These are phyloP conservation scores for Pseudachorutes palmiensis DNA, from an alignment of 1,140 invertebrate genomes.

Conservation along the genomic window DNA sequence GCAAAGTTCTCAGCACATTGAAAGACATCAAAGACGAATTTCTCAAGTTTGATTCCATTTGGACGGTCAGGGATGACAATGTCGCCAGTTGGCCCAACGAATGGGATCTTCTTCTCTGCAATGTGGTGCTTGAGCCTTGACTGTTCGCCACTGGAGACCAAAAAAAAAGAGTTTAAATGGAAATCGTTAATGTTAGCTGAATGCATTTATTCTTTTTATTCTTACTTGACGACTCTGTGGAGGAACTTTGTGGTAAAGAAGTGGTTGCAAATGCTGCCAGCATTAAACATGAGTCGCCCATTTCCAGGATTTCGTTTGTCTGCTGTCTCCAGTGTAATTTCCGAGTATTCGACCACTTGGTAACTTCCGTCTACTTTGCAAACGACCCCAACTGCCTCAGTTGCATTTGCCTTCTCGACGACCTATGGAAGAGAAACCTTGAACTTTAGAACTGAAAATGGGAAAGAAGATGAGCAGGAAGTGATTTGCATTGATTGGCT, in stretches of 20 bases:
- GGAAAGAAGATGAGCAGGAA: too few relatives aligned
- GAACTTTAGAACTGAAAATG: not conserved
- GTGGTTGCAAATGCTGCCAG: conserved; percentile 98
- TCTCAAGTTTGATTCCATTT: conserved; percentile 95
- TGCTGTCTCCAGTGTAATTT: conserved; percentile 80
- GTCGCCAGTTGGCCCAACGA: conserved; percentile 63
- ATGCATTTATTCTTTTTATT: conserved; percentile 18
- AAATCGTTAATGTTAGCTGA: not conserved
- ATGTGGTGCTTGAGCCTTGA: conserved; percentile 77
- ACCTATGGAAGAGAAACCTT: conserved; percentile 48
- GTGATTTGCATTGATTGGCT: conserved; percentile 6
- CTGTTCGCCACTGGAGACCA: conserved; percentile 50
- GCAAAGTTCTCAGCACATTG: conserved; percentile 83
- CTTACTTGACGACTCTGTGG: conserved; percentile 48
- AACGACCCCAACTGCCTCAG: conserved; percentile 90
- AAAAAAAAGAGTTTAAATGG: not conserved
- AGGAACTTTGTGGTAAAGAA: conserved; percentile 88
- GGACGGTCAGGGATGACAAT: conserved; percentile 65
- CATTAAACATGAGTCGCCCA: conserved; percentile 77
- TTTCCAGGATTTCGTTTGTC: conserved; percentile 62
- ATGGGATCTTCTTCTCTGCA: conserved; percentile 96
- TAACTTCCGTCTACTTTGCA: conserved; percentile 80
- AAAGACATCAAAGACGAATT: conserved; percentile 99
- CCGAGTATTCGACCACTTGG: conserved; percentile 95
- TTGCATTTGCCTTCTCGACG: conserved; percentile 81